These are phyloP conservation scores for Hydropotes inermis DNA, from an alignment of 2,113 vertebrate species.

Conservation along the genomic window DNA sequence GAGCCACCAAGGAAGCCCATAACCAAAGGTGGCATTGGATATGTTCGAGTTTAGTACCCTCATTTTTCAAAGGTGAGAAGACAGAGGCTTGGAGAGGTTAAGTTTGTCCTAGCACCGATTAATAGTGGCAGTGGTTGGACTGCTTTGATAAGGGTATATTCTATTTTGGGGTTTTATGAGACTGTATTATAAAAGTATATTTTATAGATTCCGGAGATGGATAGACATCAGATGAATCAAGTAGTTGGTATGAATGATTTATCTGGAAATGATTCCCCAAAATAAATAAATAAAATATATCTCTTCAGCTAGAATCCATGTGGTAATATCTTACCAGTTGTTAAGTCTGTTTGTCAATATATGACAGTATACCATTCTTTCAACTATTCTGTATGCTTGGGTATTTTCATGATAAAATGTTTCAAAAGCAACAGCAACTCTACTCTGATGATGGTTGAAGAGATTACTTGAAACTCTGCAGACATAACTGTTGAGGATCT, in stretches of 20 bases:
- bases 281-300: background rate
- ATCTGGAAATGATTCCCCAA: background rate
- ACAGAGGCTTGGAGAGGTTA: background rate
- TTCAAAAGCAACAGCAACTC: background rate
- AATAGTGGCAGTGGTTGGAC: background rate
- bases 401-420: constrained; percentile 8
- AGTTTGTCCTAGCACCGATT: background rate
- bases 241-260: background rate
- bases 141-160: background rate
- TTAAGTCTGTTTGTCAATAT: background rate
- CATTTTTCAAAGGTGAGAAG: background rate
- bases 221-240: background rate
- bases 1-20: background rate
- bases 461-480: constrained; percentile 34
- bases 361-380: background rate
- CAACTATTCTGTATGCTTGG: background rate
- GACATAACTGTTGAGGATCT: constrained; percentile 32
- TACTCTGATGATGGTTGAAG: background rate
- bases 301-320: background rate
- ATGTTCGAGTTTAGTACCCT: background rate
- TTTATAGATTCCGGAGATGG: background rate
- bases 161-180: background rate
- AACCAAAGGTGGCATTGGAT: background rate
- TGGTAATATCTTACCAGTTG: background rate
- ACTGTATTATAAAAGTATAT: background rate